Conservation (phyloP, 53 echinoderm and acorn worm genomes). For the Paracentrotus lividus region DNA sequence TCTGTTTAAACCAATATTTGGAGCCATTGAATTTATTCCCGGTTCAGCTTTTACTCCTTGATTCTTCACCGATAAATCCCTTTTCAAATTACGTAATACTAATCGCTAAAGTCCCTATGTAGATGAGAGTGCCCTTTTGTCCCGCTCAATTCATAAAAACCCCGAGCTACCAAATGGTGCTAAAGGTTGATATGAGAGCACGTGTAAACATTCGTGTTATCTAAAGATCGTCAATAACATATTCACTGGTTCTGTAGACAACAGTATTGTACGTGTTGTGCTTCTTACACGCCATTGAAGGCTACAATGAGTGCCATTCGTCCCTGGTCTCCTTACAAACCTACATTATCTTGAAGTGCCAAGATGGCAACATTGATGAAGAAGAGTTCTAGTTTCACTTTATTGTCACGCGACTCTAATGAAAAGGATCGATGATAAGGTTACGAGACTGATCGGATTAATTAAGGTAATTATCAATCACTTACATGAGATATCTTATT, state of each 20-base stretch:
- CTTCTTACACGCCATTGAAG: not conserved
- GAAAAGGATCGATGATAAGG: too few relatives aligned
- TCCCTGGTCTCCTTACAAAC: not conserved
- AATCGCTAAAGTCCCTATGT: not conserved
- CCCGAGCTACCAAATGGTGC: not conserved
- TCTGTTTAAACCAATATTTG: not conserved
- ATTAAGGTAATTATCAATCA: slow-evolving; percentile 25
- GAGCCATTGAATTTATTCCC: not conserved
- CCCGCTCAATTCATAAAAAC: not conserved
- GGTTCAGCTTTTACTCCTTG: not conserved
- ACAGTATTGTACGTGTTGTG: not conserved
- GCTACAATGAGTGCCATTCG: not conserved
- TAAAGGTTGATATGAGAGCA: not conserved
- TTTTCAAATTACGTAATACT: not conserved
- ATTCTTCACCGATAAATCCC: not conserved
- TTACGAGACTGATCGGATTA: not conserved
- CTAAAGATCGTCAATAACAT: not conserved
- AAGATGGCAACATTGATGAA: not conserved
- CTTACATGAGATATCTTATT: not conserved
- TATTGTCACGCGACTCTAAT: not conserved
- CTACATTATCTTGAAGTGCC: not conserved
- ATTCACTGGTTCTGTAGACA: not conserved
- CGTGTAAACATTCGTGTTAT: not conserved
- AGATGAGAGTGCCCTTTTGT: not conserved
- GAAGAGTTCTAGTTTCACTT: not conserved